Conservation (phyloP, 2,888 invertebrate species). For the Eupithecia subumbrata region DNA sequence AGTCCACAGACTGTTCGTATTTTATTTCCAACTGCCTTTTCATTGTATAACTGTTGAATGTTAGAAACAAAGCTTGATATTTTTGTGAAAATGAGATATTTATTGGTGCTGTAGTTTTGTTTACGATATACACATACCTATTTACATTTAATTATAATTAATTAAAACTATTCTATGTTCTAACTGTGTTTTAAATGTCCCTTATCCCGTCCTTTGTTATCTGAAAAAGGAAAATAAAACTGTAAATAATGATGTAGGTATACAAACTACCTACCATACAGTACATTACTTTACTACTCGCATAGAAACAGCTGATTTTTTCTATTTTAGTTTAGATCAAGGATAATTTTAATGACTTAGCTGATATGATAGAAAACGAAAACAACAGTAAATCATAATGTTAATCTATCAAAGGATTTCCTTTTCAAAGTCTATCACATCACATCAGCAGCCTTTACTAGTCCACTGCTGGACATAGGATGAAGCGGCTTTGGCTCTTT, state of each 20-base stretch:
- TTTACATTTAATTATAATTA: constrained; percentile 70
- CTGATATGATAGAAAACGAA: neutral
- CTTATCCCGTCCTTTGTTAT: constrained; percentile 79
- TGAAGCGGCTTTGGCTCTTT: no score
- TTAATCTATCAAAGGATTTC: neutral
- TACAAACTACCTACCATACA: neutral
- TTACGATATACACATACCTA: constrained; percentile 75
- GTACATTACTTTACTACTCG: neutral
- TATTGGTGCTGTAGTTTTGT: constrained; percentile 83
- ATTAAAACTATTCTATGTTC: constrained; percentile 68
- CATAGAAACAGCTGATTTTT: neutral
- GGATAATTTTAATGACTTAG: neutral
- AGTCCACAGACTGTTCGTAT: constrained; percentile 51
- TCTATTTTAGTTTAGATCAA: neutral
- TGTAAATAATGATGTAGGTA: neutral
- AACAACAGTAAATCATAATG: no score
- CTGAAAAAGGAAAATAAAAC: constrained; percentile 61
- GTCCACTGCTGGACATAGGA: no score
- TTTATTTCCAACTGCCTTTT: constrained; percentile 65
- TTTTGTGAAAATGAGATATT: constrained; percentile 82
- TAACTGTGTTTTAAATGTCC: constrained; percentile 66
- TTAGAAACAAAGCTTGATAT: constrained; percentile 77
- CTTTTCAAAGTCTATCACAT: neutral
- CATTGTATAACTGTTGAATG: constrained; percentile 76
- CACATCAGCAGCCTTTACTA: neutral